Conservation (phyloP, 2,797 vertebrate species). For the Alexandromys oeconomus region DNA sequence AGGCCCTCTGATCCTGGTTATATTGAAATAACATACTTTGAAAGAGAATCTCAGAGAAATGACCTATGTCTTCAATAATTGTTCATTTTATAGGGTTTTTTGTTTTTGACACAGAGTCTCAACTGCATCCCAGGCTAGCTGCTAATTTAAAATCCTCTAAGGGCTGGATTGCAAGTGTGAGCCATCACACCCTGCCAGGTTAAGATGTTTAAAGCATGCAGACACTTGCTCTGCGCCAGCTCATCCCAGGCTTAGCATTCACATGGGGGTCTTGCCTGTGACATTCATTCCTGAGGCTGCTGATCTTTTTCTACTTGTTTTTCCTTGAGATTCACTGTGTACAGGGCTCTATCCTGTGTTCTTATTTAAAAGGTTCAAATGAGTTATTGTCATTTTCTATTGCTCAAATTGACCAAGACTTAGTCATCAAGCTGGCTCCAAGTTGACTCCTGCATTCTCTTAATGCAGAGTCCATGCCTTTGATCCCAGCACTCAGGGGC, state of each 20-base stretch:
- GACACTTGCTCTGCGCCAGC: background rate
- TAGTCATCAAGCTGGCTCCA: no score
- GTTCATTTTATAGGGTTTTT: background rate
- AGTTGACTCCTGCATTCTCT: background rate
- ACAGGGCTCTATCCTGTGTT: background rate
- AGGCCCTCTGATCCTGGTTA: background rate
- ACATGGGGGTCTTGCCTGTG: background rate
- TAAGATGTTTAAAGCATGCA: background rate
- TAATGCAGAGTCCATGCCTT: background rate
- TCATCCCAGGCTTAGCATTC: background rate
- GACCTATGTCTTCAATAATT: background rate
- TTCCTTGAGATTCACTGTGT: background rate
- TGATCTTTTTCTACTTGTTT: background rate
- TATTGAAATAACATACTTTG: background rate
- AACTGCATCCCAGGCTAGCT: background rate
- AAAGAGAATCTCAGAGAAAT: background rate
- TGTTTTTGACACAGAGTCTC: background rate
- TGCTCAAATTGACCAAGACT: background rate
- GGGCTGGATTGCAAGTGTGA: background rate
- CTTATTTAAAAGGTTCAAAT: background rate
- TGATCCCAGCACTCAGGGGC: background rate
- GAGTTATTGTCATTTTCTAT: background rate
- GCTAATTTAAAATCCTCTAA: background rate
- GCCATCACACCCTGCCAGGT: background rate
- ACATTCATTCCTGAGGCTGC: background rate